Percentiles rank a stretch among this genome's conserved stretches.
These are phyloP conservation scores for Otocyon megalotis DNA, from an alignment of 2,113 vertebrate species.

Conservation along the genomic window DNA sequence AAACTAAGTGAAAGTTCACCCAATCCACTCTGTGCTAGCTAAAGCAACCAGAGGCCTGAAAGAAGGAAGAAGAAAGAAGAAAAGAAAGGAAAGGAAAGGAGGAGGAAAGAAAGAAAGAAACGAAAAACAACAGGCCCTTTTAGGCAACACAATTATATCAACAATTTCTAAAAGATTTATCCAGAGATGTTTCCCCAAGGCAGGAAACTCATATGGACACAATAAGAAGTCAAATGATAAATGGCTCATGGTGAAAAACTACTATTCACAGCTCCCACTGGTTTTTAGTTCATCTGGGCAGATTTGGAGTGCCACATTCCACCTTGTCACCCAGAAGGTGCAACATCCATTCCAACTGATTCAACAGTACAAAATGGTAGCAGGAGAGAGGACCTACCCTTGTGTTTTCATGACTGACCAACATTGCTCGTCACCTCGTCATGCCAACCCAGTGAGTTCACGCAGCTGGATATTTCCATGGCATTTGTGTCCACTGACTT, in stretches of 20 bases:
- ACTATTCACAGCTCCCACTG: background rate
- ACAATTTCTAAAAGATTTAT: conserved; percentile 55
- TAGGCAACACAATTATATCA: background rate
- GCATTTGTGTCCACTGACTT: background rate
- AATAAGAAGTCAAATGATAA: conserved; percentile 57
- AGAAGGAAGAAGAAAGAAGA: background rate
- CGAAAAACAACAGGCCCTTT: background rate
- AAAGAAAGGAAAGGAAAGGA: rapidly evolving
- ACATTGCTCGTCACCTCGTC: rapidly evolving
- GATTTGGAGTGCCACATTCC: background rate
- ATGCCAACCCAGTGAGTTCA: background rate
- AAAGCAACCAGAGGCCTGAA: background rate
- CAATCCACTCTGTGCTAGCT: conserved; percentile 10
- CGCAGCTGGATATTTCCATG: rapidly evolving
- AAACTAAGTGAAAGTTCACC: conserved; percentile 56
- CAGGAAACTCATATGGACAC: background rate
- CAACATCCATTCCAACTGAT: rapidly evolving
- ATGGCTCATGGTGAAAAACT: background rate
- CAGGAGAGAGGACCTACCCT: rapidly evolving
- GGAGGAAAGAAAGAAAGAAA: background rate
- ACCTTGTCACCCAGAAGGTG: background rate
- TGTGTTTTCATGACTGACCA: rapidly evolving
- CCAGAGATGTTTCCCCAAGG: background rate
- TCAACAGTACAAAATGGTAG: rapidly evolving
- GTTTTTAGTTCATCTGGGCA: background rate